phyloP scores from a whole-genome alignment of 2,888 invertebrate genomes.

The Drosophila stalkeri region DNA sequence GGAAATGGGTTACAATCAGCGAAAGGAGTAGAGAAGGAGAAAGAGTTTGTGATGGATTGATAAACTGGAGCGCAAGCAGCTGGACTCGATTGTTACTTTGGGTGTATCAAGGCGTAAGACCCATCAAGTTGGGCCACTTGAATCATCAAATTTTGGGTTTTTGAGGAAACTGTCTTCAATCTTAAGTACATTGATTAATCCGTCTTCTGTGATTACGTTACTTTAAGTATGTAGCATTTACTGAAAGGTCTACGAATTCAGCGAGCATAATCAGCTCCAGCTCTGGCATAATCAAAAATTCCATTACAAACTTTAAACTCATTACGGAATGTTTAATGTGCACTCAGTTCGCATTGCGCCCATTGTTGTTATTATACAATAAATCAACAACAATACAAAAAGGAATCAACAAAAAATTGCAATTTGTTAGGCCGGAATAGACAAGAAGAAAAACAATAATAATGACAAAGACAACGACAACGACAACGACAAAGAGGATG shows the following conservation, averaged over 20 bases:
- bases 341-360: conserved; percentile 50
- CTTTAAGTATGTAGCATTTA: conserved; percentile 58
- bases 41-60: conserved; percentile 60
- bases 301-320: conserved; percentile 80
- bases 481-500: conserved; percentile 22
- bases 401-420: conserved; percentile 43
- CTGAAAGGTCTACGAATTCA: conserved; percentile 24
- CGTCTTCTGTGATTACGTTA: conserved; percentile 50
- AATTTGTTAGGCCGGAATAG: conserved; percentile 72
- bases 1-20: conserved; percentile 28
- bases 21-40: conserved; percentile 14
- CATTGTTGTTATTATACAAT: conserved; percentile 57
- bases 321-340: conserved; percentile 79
- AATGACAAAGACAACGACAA: conserved; percentile 11
- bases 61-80: conserved; percentile 26
- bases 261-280: background rate
- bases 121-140: conserved; percentile 11
- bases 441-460: conserved; percentile 37
- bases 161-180: background rate
- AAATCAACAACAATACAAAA: conserved; percentile 60
- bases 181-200: conserved; percentile 33
- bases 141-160: conserved; percentile 2
- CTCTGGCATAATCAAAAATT: conserved; percentile 70
- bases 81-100: conserved; percentile 13
- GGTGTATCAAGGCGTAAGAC: background rate